Conservation (phyloP, 2,113 vertebrate genomes). For the Phalacrocorax pelagicus region DNA sequence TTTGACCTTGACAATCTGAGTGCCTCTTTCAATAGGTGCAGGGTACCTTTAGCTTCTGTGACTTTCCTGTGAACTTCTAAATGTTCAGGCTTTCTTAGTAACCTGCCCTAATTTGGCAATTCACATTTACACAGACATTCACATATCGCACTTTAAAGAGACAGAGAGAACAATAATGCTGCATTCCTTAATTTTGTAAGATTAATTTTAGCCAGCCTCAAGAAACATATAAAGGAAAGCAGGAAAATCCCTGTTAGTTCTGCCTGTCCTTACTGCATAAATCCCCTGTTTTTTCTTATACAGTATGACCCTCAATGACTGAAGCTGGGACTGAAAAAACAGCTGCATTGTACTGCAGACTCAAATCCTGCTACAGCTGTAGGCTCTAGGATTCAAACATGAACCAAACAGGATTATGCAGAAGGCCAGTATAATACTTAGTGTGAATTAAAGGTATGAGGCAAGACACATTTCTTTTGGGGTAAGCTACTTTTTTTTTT, state of each 20-base stretch:
- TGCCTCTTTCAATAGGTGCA: neutral
- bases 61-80: neutral
- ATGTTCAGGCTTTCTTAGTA: neutral
- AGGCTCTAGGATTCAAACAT: slow-evolving; percentile 36
- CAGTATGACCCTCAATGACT: slow-evolving; percentile 44
- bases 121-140: neutral
- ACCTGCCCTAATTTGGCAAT: neutral
- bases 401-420: slow-evolving; percentile 42
- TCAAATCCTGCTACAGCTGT: slow-evolving; percentile 50
- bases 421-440: neutral
- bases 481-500: slow-evolving; percentile 30
- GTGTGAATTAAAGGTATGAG: slow-evolving; percentile 14
- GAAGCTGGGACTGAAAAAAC: slow-evolving; percentile 61
- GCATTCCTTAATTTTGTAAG: neutral
- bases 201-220: neutral
- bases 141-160: neutral
- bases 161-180: neutral
- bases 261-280: slow-evolving; percentile 35
- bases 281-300: neutral
- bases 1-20: slow-evolving; percentile 67
- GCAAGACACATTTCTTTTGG: neutral
- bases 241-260: neutral
- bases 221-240: neutral
- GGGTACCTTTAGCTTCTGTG: neutral
- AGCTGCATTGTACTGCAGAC: slow-evolving; percentile 80